phyloP scores from a whole-genome alignment of 2,797 vertebrate species.

The Diglossa cyanea region DNA sequence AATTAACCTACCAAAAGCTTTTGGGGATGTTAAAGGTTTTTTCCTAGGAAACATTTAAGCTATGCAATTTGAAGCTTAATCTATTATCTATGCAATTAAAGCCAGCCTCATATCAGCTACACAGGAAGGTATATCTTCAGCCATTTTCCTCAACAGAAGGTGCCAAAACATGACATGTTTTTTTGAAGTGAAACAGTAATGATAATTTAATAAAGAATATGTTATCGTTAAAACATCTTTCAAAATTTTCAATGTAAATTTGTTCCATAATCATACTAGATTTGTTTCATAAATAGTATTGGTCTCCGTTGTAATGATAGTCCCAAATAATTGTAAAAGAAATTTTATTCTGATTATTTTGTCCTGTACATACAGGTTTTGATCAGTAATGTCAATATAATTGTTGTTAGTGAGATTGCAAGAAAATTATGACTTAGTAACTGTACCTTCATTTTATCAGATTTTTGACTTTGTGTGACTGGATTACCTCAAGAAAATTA shows the following conservation, averaged over 20 bases:
- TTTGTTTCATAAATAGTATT: neutral
- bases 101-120: neutral
- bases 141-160: neutral
- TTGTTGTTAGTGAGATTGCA: neutral
- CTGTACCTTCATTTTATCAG: neutral
- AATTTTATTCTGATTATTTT: neutral
- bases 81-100: neutral
- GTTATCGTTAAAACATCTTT: neutral
- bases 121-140: neutral
- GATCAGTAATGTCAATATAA: neutral
- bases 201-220: neutral
- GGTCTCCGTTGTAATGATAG: neutral
- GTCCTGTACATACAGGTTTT: neutral
- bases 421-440: neutral
- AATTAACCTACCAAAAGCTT: neutral
- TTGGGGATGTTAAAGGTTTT: neutral
- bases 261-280: neutral
- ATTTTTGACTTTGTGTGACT: neutral
- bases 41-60: neutral
- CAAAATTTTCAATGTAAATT: neutral
- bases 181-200: neutral
- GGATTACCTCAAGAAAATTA: neutral
- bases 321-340: neutral
- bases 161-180: neutral
- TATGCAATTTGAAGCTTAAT: neutral